Conservation (phyloP, 2,113 vertebrate genomes). For the Vidua macroura region DNA sequence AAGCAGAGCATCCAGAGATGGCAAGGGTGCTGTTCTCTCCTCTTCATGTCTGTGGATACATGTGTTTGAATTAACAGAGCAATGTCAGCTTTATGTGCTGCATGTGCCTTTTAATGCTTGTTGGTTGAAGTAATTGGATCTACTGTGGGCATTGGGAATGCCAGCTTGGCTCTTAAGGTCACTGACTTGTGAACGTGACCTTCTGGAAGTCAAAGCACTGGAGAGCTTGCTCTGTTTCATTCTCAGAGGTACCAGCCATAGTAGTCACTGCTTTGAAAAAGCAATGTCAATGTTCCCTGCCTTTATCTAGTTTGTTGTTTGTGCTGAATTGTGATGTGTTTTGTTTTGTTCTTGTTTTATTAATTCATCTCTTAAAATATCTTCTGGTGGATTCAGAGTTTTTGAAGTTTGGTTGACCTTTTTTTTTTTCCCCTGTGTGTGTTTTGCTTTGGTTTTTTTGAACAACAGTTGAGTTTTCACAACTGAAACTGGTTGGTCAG, state of each 20-base stretch:
- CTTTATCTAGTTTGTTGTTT: not conserved
- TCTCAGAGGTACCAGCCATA: not conserved
- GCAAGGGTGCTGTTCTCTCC: not conserved
- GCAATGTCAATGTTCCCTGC: not conserved
- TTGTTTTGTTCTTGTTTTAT: not conserved
- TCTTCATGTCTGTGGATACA: not conserved
- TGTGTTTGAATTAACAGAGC: not conserved
- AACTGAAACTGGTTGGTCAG: not conserved
- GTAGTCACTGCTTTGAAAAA: not conserved
- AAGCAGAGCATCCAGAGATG: not conserved
- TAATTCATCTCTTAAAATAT: not conserved
- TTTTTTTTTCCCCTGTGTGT: not conserved
- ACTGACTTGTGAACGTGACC: conserved; percentile 20
- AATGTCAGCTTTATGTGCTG: not conserved
- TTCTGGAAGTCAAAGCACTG: conserved; percentile 26
- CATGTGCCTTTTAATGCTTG: not conserved
- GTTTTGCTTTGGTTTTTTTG: not conserved
- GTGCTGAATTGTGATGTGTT: not conserved
- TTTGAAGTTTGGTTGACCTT: not conserved
- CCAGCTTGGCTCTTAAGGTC: not conserved
- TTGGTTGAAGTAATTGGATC: conserved; percentile 42
- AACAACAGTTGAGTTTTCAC: not conserved
- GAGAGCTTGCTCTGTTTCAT: not conserved
- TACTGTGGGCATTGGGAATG: conserved; percentile 39
- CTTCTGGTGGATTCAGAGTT: not conserved